Evolutionary conservation across 2,888 invertebrate genomes (phyloP), one percentile per base, ranked within the genome.

Genomic region (Lydus trimaculatus): DNA sequence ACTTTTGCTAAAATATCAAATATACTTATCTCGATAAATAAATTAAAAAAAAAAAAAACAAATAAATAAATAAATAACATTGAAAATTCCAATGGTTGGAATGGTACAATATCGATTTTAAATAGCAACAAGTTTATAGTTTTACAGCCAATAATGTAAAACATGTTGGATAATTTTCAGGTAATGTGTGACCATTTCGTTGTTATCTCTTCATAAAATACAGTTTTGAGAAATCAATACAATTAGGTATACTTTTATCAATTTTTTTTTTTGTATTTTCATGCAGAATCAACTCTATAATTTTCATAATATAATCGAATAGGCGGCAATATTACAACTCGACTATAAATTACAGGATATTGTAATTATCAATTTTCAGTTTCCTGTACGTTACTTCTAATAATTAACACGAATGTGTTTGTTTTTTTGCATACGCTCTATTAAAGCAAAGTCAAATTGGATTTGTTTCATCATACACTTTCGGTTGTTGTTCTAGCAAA

Each of bases 1-100:
- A 73, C 73, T 73, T 73, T 72, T 73, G 61, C 73, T 60, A 43
- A 60, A 58, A 63, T 61, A 56, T 63, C 59, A 11, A 31, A 48
- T 43, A 33, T 23, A 64, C 52, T 48, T 58, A 28, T 56, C 23
- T 52, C n/a, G n/a, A n/a, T n/a, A n/a, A n/a, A n/a, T n/a, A n/a
- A n/a, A n/a, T n/a, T n/a, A n/a, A n/a, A n/a, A n/a, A n/a, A n/a
- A n/a, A n/a, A n/a, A n/a, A n/a, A 25, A 28, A 56, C 25, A 56
- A 23, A 56, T n/a, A 28, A 56, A 56, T 56, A 28, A 52, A 23
- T 52, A 52, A 15, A 20, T 13, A 56, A 56, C 15, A 56, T 15
- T 25, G 15, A 28, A 15, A 25, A 23, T 13, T 52, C 7, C 52
- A 48, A 20, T 20, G 9, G 11, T 48, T 17, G 13, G 5, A 4